Evolutionary conservation across 2,888 invertebrate species (phyloP).

Genomic region (Colletes collaris): DNA sequence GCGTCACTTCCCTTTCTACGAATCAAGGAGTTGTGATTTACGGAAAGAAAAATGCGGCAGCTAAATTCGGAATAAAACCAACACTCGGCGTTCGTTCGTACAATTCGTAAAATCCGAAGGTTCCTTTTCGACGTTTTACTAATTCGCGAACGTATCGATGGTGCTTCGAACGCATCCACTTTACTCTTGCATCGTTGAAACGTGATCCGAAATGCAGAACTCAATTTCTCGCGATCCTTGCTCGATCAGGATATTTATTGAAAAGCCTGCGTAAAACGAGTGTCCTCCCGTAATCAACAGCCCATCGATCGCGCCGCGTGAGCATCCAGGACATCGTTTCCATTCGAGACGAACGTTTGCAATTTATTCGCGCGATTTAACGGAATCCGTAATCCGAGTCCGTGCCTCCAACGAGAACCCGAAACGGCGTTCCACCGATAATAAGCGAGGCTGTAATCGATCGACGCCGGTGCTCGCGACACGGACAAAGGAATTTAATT

Average conservation of each 20-base stretch:
- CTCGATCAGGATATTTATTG: slow-evolving; percentile 1
- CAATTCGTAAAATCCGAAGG: too few relatives aligned
- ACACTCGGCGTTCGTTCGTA: too few relatives aligned
- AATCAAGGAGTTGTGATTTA: not conserved
- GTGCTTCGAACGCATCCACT: too few relatives aligned
- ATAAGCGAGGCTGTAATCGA: slow-evolving; percentile 50
- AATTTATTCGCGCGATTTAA: slow-evolving; percentile 37
- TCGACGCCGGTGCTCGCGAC: slow-evolving; percentile 46
- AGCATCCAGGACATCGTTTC: slow-evolving; percentile 19
- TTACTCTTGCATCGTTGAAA: too few relatives aligned
- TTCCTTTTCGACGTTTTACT: not conserved
- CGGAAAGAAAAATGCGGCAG: not conserved
- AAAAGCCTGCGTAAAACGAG: not conserved
- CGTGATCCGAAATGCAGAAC: too few relatives aligned
- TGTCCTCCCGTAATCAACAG: slow-evolving; percentile 12
- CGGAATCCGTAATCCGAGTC: slow-evolving; percentile 37
- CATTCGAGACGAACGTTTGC: slow-evolving; percentile 16
- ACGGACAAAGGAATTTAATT: slow-evolving; percentile 55
- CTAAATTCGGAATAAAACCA: too few relatives aligned
- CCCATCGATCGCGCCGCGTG: not conserved
- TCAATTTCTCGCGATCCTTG: too few relatives aligned
- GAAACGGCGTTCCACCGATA: slow-evolving; percentile 40
- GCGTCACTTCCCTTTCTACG: slow-evolving; percentile 17
- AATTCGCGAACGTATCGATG: too few relatives aligned
- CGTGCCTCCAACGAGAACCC: not conserved